A percentile compares a stretch with the other conserved stretches of the same genome.
Conservation (phyloP, 2,113 vertebrate species). For the Phalacrocorax brasilianus region DNA sequence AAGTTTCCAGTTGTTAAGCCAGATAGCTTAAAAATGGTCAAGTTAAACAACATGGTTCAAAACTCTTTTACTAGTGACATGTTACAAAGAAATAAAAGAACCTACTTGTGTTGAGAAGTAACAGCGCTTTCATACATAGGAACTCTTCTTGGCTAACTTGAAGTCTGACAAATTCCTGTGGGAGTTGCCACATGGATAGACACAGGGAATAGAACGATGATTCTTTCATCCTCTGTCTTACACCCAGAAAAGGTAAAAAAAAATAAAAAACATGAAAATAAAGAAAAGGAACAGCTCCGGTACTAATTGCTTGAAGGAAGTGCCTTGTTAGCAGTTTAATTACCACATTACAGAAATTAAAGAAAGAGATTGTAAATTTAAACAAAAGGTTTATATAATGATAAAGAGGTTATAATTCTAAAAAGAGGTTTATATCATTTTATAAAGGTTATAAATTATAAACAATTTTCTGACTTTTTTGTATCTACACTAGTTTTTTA, state of each 20-base stretch:
- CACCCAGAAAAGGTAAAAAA: conserved; percentile 13
- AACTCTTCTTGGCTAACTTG: conserved; percentile 94
- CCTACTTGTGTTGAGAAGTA: conserved; percentile 95
- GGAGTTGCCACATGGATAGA: conserved; percentile 93
- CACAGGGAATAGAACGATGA: conserved; percentile 95
- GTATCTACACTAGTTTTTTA: background rate
- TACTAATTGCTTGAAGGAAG: background rate
- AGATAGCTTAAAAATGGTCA: background rate
- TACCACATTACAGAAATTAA: background rate
- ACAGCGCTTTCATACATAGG: conserved; percentile 96
- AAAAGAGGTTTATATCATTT: background rate
- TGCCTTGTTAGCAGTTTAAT: background rate
- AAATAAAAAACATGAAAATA: background rate
- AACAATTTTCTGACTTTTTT: background rate
- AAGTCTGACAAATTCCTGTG: conserved; percentile 93
- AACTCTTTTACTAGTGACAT: background rate
- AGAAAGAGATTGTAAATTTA: background rate
- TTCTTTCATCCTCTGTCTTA: conserved; percentile 92
- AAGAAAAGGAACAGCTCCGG: background rate
- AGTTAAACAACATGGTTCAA: background rate
- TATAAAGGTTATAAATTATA: background rate
- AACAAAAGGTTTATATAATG: too few relatives aligned
- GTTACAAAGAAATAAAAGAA: background rate
- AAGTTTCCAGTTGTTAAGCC: background rate
- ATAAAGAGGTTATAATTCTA: too few relatives aligned